A percentile compares a stretch with the other conserved stretches of the same genome.
phyloP scores from a whole-genome alignment of 2,888 invertebrate species.

The Cryptocephalus moraei region DNA sequence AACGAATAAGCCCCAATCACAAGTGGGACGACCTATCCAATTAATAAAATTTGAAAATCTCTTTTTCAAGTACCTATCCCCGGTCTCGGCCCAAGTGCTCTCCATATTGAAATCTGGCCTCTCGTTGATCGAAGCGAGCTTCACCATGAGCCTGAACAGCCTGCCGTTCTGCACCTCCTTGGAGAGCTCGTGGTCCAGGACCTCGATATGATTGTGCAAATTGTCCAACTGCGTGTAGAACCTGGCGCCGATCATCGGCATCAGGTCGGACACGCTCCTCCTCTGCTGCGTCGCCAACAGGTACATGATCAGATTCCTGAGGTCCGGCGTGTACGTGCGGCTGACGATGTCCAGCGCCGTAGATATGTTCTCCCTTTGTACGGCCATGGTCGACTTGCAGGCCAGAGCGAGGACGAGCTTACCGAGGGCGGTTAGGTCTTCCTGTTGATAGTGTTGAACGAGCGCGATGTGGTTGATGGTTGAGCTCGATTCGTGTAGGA shows the following conservation, averaged over 20 bases:
- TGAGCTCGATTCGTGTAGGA: conserved; percentile 59
- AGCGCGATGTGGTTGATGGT: conserved; percentile 49
- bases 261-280: conserved; percentile 86
- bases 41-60: neutral
- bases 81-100: conserved; percentile 94
- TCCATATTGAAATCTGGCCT: conserved; percentile 90
- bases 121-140: conserved; percentile 90
- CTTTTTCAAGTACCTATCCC: conserved; percentile 54
- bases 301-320: conserved; percentile 90
- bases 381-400: conserved; percentile 83
- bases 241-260: conserved; percentile 98
- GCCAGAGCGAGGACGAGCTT: conserved; percentile 84
- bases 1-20: too few relatives aligned
- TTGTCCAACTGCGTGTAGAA: conserved; percentile 95
- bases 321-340: conserved; percentile 84
- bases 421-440: conserved; percentile 86
- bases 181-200: conserved; percentile 80
- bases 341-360: conserved; percentile 83
- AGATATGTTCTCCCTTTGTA: conserved; percentile 77
- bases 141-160: conserved; percentile 80
- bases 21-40: too few relatives aligned
- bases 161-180: conserved; percentile 94
- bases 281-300: conserved; percentile 56
- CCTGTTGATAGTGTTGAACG: conserved; percentile 70
- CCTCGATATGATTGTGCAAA: conserved; percentile 76